Base-by-base conservation (phyloP, 1,140 invertebrate species). In the Maniola jurtina region DNA sequence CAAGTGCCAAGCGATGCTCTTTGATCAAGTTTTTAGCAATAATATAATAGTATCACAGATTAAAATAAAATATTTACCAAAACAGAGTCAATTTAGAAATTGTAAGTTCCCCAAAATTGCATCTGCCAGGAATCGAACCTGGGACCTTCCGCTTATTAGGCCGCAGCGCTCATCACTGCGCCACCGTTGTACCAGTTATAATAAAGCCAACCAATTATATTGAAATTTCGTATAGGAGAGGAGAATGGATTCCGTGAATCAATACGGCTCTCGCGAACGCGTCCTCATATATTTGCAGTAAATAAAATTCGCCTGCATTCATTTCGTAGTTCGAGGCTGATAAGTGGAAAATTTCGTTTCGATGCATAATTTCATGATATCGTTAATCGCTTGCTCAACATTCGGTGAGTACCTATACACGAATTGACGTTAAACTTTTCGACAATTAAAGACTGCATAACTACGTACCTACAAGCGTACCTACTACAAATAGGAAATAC, bases 321-420 rank as follows among this genome's bases (percentile, higher is more conserved):
- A 50, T 16, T 52, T 52, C 13, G 48, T 6, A 57, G 35, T 60
- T 10, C 56, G 36, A 9, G 16, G 11, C 58, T 42, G 42, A 14
- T 47, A 25, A 47, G 42, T 60, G 58, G 42, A 60, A 47, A 47
- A 60, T 45, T 45, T 36, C 40, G 47, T 50, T 50, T 50, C 47
- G 47, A 16, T 45, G 25, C 33, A 45, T 60, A 42, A 59, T 59
- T 59, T 52, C 63, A 59, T 59, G 47, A 65, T 65, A 65, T 59
- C 63, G 63, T 65, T 65, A 65, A 65, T 59, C 63, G 63, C 36
- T 65, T 65, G 56, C 56, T 52, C 35, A 48, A 38, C 14, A 15
- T 6, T 52, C 16, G 15, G 14, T 25, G 35, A 52, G 63, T 42
- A n/a, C n/a, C n/a, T n/a, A 34, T 42, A 52, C 56, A 59, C 56